phyloP scores from a whole-genome alignment of 2,797 vertebrate species.

The Dallia pectoralis region DNA sequence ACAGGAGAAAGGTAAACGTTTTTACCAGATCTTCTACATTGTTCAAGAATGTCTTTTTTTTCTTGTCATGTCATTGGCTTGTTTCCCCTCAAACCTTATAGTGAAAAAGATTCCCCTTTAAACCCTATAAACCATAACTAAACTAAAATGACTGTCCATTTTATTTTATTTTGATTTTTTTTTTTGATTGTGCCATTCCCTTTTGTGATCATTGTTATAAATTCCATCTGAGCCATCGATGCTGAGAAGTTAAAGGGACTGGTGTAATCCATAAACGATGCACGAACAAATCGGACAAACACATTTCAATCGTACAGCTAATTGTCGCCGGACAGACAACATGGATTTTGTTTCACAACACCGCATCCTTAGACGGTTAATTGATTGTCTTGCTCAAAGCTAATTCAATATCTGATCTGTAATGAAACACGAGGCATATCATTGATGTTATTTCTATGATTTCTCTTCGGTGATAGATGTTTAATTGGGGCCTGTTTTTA shows the following conservation, averaged over 20 bases:
- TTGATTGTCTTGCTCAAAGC: constrained; percentile 47
- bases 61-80: constrained; percentile 73
- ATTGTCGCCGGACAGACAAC: constrained; percentile 25
- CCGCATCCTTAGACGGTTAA: constrained; percentile 46
- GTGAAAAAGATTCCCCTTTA: constrained; percentile 64
- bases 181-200: constrained; percentile 27
- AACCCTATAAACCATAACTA: constrained; percentile 54
- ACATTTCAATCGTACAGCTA: constrained; percentile 26
- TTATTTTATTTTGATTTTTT: constrained; percentile 25
- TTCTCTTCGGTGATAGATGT: constrained; percentile 17
- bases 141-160: constrained; percentile 45
- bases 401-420: constrained; percentile 57
- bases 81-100: constrained; percentile 65
- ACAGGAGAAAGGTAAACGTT: constrained; percentile 98
- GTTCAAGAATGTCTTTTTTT: constrained; percentile 76
- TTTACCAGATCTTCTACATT: constrained; percentile 71
- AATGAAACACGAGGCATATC: constrained; percentile 54
- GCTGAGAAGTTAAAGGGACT: constrained; percentile 96
- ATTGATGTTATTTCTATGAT: constrained; percentile 50
- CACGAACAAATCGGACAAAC: constrained; percentile 24
- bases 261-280: constrained; percentile 37
- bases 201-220: constrained; percentile 76
- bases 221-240: constrained; percentile 80
- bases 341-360: constrained; percentile 32
- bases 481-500: neutral